Conservation (phyloP, 2,797 vertebrate species). For the Carduelis carduelis region DNA sequence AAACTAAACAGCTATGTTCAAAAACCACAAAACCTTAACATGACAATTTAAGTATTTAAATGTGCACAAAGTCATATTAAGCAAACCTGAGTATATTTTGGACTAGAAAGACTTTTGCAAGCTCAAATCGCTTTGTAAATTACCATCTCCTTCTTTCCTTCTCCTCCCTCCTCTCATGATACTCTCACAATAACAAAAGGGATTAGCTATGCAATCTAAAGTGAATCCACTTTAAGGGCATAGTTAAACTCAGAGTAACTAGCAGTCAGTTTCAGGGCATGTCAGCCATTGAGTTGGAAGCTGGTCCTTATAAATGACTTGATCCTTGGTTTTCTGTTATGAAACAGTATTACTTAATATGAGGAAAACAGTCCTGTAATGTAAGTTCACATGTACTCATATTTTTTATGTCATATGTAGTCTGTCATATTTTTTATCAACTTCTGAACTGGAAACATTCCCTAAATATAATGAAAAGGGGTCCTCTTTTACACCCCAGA, state of each 20-base stretch:
- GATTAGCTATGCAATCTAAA: conserved; percentile 35
- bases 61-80: neutral
- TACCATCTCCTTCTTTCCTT: neutral
- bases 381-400: neutral
- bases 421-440: neutral
- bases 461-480: neutral
- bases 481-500: neutral
- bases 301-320: neutral
- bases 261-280: neutral
- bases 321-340: neutral
- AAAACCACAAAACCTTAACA: conserved; percentile 37
- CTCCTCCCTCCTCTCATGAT: neutral
- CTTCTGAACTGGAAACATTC: neutral
- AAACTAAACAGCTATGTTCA: conserved; percentile 17
- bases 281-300: neutral
- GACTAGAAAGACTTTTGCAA: neutral
- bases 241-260: neutral
- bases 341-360: neutral
- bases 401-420: neutral
- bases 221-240: conserved; percentile 6
- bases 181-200: neutral
- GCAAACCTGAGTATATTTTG: conserved; percentile 45
- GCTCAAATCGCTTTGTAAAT: neutral
- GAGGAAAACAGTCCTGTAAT: neutral
- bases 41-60: conserved; percentile 55